Conservation (phyloP, 2,888 invertebrate genomes). For the Tanytarsus gracilentus region DNA sequence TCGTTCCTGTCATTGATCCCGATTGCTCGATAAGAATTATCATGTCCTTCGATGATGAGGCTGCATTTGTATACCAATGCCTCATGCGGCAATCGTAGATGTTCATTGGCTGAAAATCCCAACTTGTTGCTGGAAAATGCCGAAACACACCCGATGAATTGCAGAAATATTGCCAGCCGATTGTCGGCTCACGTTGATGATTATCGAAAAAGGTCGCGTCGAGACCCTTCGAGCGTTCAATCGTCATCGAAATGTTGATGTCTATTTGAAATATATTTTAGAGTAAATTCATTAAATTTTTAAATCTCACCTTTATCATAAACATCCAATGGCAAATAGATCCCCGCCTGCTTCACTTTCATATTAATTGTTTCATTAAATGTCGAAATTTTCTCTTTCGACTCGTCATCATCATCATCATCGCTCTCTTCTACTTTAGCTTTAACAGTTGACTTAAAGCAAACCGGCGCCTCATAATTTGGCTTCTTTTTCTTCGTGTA, state of each 20-base stretch:
- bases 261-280: slow-evolving; percentile 37
- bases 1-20: slow-evolving; percentile 53
- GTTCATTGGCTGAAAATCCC: slow-evolving; percentile 21
- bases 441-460: background rate
- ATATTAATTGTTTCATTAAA: slow-evolving; percentile 5
- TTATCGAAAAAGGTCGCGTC: slow-evolving; percentile 47
- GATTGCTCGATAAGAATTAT: slow-evolving; percentile 58
- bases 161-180: slow-evolving; percentile 58
- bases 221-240: slow-evolving; percentile 51
- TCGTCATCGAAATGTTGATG: slow-evolving; percentile 47
- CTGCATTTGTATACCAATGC: slow-evolving; percentile 29
- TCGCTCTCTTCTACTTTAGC: slow-evolving; percentile 24
- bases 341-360: background rate
- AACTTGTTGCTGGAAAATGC: slow-evolving; percentile 49
- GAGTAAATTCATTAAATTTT: background rate
- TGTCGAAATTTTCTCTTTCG: background rate
- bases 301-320: slow-evolving; percentile 44
- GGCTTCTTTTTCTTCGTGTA: slow-evolving; percentile 10
- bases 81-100: slow-evolving; percentile 29
- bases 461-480: background rate
- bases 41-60: slow-evolving; percentile 27
- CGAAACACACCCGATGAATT: slow-evolving; percentile 54
- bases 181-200: slow-evolving; percentile 45
- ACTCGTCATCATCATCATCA: slow-evolving; percentile 26
- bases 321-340: slow-evolving; percentile 48